Conservation (phyloP, 2,113 vertebrate genomes). For the Chloropsis hardwickii region DNA sequence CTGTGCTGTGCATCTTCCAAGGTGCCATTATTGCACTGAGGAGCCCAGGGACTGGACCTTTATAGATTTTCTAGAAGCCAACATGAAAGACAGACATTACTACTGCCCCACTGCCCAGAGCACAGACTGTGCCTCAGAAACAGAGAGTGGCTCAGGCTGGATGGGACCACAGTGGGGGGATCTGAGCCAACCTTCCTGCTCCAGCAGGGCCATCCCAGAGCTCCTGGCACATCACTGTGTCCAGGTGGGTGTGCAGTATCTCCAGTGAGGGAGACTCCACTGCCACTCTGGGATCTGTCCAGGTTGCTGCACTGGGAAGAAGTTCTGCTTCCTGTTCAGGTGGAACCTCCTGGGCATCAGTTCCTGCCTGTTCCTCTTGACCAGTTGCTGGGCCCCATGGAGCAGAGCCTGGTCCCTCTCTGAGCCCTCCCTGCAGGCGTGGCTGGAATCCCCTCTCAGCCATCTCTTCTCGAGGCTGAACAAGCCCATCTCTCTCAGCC, state of each 20-base stretch:
- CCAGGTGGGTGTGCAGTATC: background rate
- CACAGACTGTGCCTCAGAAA: background rate
- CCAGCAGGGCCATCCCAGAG: background rate
- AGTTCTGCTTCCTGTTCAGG: background rate
- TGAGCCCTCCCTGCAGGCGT: background rate
- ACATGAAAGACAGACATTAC: fast-evolving
- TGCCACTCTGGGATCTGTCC: background rate
- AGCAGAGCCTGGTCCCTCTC: background rate
- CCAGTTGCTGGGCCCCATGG: fast-evolving
- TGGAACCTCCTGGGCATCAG: background rate
- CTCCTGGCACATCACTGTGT: fast-evolving
- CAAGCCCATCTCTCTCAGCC: background rate
- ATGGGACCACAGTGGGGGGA: background rate
- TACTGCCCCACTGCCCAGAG: background rate
- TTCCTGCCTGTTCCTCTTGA: fast-evolving
- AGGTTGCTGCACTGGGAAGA: background rate
- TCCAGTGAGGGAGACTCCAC: background rate
- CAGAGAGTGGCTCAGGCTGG: background rate
- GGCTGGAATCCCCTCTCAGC: background rate
- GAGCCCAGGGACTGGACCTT: background rate
- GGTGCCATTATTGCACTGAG: background rate
- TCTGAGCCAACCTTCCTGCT: background rate
- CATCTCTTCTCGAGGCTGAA: background rate
- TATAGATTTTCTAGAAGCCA: background rate
- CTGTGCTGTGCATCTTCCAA: background rate